These are phyloP conservation scores for Odobenus rosmarus DNA, from an alignment of 2,113 vertebrate species.

Conservation along the genomic window DNA sequence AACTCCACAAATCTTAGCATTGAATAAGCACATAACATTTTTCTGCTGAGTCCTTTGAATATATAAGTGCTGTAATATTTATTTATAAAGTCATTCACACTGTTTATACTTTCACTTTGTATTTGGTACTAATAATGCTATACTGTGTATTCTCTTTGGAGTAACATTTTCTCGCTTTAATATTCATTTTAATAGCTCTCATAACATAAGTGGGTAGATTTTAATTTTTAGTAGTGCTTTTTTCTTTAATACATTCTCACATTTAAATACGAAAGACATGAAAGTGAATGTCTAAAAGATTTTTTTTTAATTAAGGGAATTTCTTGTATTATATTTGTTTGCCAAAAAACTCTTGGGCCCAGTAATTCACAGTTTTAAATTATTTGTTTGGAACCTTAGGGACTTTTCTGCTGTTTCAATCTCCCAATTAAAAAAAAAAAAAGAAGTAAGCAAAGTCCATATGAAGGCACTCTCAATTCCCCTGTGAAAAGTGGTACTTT, in stretches of 20 bases:
- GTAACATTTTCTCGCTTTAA: constrained; percentile 20
- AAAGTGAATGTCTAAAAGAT: not conserved
- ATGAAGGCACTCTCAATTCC: not conserved
- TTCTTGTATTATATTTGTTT: not conserved
- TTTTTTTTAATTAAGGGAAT: not conserved
- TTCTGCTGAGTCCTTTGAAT: constrained; percentile 15
- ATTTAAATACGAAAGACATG: constrained; percentile 54
- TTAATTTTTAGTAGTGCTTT: not conserved
- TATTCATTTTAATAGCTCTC: not conserved
- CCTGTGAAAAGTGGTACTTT: not conserved
- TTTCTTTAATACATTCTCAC: constrained; percentile 11
- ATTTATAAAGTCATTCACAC: not conserved
- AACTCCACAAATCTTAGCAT: constrained; percentile 17
- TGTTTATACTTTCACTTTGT: not conserved
- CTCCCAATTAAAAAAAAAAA: not conserved
- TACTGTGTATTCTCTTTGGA: not conserved
- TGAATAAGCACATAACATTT: not conserved
- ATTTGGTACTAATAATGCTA: constrained; percentile 19
- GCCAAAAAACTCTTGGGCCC: not conserved
- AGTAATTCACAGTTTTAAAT: constrained; percentile 36
- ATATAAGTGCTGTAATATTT: not conserved
- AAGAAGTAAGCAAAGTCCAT: not conserved
- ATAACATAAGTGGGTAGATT: not conserved
- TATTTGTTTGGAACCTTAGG: constrained; percentile 23
- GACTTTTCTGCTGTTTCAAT: not conserved